A percentile compares a stretch with the other conserved stretches of the same genome.
These are phyloP conservation scores for Channallabes apus DNA, from an alignment of 2,797 vertebrate species.

Conservation along the genomic window DNA sequence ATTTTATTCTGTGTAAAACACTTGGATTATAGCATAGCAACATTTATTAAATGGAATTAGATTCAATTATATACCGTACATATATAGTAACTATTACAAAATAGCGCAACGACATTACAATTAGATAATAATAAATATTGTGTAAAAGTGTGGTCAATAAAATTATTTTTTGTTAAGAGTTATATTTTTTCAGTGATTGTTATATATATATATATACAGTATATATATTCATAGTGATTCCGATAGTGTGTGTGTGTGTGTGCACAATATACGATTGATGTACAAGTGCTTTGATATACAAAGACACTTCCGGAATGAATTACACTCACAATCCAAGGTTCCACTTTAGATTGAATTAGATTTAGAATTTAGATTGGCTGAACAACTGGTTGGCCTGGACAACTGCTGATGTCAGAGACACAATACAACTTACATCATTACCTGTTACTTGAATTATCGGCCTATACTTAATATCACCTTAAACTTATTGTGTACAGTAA, in stretches of 20 bases:
- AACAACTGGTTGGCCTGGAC: slow-evolving; percentile 41
- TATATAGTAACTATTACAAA: neutral
- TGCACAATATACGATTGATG: too few relatives aligned
- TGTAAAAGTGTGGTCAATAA: too few relatives aligned
- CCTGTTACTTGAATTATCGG: neutral
- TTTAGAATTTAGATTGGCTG: slow-evolving; percentile 24
- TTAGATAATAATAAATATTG: neutral
- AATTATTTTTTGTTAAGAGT: too few relatives aligned
- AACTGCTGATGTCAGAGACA: slow-evolving; percentile 51
- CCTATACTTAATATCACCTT: neutral
- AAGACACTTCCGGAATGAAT: too few relatives aligned
- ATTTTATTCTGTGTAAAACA: neutral
- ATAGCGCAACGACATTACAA: neutral
- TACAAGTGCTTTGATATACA: too few relatives aligned
- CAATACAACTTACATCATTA: slow-evolving; percentile 21
- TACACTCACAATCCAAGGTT: too few relatives aligned
- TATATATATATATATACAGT: too few relatives aligned
- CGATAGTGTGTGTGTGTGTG: too few relatives aligned
- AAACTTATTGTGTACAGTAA: neutral
- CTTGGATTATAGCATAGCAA: neutral
- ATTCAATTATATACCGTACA: too few relatives aligned
- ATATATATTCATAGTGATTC: too few relatives aligned
- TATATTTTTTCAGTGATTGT: too few relatives aligned
- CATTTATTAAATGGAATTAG: neutral
- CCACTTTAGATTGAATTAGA: too few relatives aligned